These are phyloP conservation scores for Xylocampa areola DNA, from an alignment of 2,888 invertebrate genomes.

Conservation along the genomic window DNA sequence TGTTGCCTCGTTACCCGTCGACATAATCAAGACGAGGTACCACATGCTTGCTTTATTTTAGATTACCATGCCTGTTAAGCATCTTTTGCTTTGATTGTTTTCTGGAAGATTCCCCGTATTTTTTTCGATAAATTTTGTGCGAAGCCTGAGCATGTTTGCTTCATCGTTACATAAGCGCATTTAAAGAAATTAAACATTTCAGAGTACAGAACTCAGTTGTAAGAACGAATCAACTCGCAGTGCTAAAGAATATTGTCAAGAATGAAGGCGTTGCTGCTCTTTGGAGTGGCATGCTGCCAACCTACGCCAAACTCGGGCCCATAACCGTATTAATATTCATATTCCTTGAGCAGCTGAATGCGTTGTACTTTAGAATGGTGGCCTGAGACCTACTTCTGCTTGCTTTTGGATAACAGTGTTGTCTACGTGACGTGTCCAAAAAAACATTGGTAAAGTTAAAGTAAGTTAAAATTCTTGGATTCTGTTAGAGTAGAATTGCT, in stretches of 20 bases:
- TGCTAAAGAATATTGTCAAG: slow-evolving; percentile 92
- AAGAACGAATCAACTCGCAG: slow-evolving; percentile 92
- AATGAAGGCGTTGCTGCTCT: slow-evolving; percentile 97
- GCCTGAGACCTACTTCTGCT: no score
- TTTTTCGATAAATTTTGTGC: no score
- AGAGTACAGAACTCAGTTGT: slow-evolving; percentile 99
- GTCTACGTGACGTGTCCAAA: no score
- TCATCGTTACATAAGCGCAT: background rate
- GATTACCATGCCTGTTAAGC: no score
- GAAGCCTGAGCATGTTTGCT: no score
- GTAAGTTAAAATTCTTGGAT: no score
- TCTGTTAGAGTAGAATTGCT: no score
- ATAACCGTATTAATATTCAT: slow-evolving; percentile 99
- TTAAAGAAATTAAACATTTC: slow-evolving; percentile 58
- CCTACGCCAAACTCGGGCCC: slow-evolving; percentile 97
- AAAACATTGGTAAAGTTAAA: no score
- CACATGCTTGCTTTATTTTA: no score
- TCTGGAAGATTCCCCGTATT: no score
- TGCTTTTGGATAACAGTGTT: no score
- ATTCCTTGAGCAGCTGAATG: slow-evolving; percentile 97
- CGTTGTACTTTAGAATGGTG: slow-evolving; percentile 61
- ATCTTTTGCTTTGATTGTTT: background rate
- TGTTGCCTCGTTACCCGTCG: slow-evolving; percentile 98
- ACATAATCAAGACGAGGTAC: slow-evolving; percentile 98
- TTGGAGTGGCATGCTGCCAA: slow-evolving; percentile 99